phyloP scores from a whole-genome alignment of 2,888 invertebrate genomes.

The Capitulum mitella region DNA sequence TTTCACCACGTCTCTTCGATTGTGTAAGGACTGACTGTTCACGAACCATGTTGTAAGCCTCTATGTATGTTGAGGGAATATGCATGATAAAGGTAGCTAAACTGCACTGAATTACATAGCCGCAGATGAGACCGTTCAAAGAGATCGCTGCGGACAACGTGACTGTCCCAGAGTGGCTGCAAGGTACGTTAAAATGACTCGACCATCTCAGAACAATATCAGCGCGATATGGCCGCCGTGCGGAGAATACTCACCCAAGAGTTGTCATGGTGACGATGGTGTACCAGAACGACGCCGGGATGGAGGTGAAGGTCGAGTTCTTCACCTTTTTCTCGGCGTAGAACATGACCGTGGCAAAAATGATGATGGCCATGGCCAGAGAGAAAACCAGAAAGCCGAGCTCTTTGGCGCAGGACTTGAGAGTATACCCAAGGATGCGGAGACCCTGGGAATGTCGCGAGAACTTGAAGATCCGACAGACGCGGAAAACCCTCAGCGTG shows the following conservation, averaged over 20 bases:
- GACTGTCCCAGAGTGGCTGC: no score
- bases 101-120: no score
- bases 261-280: constrained; percentile 99
- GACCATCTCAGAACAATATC: no score
- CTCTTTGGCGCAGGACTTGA: constrained; percentile 98
- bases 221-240: no score
- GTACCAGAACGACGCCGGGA: constrained; percentile 99
- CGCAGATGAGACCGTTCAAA: no score
- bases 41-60: no score
- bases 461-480: constrained; percentile 99
- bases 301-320: constrained; percentile 95
- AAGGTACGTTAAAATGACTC: no score
- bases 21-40: no score
- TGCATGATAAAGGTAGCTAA: no score
- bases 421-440: constrained; percentile 95
- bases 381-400: constrained; percentile 99
- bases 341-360: constrained; percentile 99
- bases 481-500: constrained; percentile 95
- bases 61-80: no score
- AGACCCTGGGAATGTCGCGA: constrained; percentile 96
- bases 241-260: constrained; percentile 91
- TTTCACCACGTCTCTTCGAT: no score
- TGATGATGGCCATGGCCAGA: constrained; percentile 99
- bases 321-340: constrained; percentile 99
- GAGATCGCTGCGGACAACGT: no score